Base-by-base conservation (phyloP, 1,140 invertebrate species). In the Heliothis subflexa region DNA sequence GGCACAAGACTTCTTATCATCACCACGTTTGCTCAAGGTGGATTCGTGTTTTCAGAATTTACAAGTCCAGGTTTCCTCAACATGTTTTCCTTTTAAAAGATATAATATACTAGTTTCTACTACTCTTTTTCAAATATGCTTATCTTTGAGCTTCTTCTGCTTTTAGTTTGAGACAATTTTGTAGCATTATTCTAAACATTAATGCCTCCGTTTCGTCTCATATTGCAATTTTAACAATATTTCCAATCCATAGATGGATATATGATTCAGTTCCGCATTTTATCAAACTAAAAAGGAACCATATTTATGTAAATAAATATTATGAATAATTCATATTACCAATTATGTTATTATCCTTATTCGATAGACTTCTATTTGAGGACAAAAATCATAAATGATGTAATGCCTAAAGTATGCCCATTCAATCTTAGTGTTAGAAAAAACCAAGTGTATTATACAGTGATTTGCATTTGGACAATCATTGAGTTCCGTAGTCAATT, bases 371-470 rank as follows among this genome's bases (percentile, higher is more conserved):
- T 59, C 55, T 28, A 10, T 40, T 16, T 45, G n/a, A 45, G 33
- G 61, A 45, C 7, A 16, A 61, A 61, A 61, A 13, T 33, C 25
- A 45, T 50, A 50, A 18, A 66, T 68, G 64, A 68, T 49, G 16
- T 68, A 66, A 66, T 66, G 40, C 16, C 45, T 10, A 49, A 66
- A 66, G 13, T 12, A 66, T 11, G 40, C 47, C 64, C 64, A 68
- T 68, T 68, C 64, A 68, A 49, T 68, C 13, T 49, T 21, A 50
- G 16, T 21, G 62, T 49, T 18, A 21, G 16, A 68, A 50, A 62
- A 62, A 45, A 45, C 33, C 18, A 55, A 21, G 18, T 55, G 16
- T 21, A 14, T 62, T 16, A 14, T n/a, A 40, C 28, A 16, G 33
- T 40, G 33, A 62, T 62, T 45, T 62, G 45, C 64, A 68, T 50